Conservation (phyloP, 2,888 invertebrate species). For the Apodemia zela region DNA sequence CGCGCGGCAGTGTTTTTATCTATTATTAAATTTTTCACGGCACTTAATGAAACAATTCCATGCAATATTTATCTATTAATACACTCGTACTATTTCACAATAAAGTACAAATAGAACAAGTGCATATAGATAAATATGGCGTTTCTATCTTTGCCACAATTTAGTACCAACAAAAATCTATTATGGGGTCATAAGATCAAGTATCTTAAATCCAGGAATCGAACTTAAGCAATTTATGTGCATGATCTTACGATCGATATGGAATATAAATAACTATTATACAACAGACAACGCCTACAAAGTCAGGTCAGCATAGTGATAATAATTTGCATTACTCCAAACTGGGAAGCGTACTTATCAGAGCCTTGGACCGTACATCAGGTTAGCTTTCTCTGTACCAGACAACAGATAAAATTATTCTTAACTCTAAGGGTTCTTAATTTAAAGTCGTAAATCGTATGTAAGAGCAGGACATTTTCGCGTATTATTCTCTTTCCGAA, state of each 20-base stretch:
- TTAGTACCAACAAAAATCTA: constrained; percentile 4
- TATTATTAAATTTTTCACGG: no score
- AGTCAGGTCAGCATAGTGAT: constrained; percentile 56
- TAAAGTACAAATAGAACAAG: no score
- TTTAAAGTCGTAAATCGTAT: constrained; percentile 23
- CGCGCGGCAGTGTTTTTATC: no score
- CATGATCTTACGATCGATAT: constrained; percentile 35
- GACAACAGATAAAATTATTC: constrained; percentile 24
- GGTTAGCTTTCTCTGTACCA: constrained; percentile 52
- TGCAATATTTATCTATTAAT: no score
- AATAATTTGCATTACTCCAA: constrained; percentile 63
- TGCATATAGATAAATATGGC: no score
- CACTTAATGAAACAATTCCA: no score
- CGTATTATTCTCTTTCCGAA: constrained; percentile 30
- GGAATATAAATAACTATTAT: constrained; percentile 52
- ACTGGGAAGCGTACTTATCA: constrained; percentile 70
- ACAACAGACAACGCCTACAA: constrained; percentile 56
- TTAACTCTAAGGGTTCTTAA: constrained; percentile 23
- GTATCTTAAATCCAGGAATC: constrained; percentile 31
- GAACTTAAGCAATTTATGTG: constrained; percentile 30
- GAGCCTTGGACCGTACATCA: constrained; percentile 54
- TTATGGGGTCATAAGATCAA: constrained; percentile 21
- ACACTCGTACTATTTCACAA: no score
- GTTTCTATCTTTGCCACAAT: neutral
- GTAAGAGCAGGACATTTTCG: constrained; percentile 23